Evolutionary conservation across 1,140 invertebrate genomes (phyloP), one percentile per base, ranked within the genome.

Genomic region (Chionoecetes opilio): DNA sequence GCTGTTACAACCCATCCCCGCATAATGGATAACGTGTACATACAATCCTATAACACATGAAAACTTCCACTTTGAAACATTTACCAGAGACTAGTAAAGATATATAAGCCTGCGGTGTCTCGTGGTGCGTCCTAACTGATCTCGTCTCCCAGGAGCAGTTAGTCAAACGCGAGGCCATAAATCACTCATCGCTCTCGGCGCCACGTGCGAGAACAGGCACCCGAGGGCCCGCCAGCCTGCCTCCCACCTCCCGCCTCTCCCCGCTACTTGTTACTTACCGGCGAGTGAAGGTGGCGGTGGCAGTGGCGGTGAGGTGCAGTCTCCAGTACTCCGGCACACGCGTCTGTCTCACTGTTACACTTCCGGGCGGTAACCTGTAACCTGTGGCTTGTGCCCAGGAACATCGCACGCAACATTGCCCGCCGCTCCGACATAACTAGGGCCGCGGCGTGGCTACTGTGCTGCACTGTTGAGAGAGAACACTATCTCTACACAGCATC

Each of bases 301-400:
- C 21, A 11, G 63, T 75, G 63, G 63, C 63, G 63, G 21, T 17
- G 63, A 75, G 63, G 21, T 75, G 63, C 63, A 75, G 63, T 75
- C 63, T 75, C 63, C 63, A 75, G 63, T 75, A 75, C 63, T 75
- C 63, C 63, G 63, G 63, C 63, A 75, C 63, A 75, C 63, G 63
- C 63, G 63, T n/a, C 63, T 75, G 63, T 75, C 63, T 75, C 63
- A 75, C 63, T 75, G 63, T 75, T n/a, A 75, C 63, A 75, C 63
- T 75, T 26, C 63, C 21, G 63, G 21, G 21, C 63, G 63, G 21
- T 17, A n/a, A n/a, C n/a, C n/a, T n/a, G 26, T 75, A 26, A 26
- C 63, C 63, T n/a, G 63, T n/a, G 63, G 63, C 11, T 0, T 75
- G 63, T 75, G 63, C 63, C n/a, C 1, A 11, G 63, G 21, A 37